These are phyloP conservation scores for Leucoma salicis DNA, from an alignment of 2,888 invertebrate genomes.

Conservation along the genomic window DNA sequence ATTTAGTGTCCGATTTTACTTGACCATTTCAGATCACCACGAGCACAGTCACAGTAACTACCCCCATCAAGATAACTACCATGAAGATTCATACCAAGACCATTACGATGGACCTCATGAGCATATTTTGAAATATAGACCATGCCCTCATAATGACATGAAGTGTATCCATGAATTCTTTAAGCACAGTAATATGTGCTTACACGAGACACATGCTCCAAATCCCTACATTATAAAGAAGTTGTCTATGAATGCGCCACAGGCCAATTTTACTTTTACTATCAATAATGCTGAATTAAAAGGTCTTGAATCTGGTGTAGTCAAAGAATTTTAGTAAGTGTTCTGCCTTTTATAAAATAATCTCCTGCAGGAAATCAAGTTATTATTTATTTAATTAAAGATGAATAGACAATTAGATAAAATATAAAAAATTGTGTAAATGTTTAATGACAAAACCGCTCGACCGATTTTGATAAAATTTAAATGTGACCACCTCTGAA, in stretches of 20 bases:
- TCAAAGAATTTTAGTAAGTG: slow-evolving; percentile 16
- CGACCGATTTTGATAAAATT: no score
- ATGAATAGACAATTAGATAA: no score
- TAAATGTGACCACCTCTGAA: no score
- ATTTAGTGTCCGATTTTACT: no score
- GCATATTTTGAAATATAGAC: slow-evolving; percentile 9
- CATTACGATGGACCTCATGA: background rate
- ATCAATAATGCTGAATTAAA: background rate
- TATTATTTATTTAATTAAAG: no score
- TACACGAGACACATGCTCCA: background rate
- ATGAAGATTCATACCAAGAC: background rate
- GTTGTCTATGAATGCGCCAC: background rate
- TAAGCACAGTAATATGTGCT: background rate
- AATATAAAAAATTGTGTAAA: no score
- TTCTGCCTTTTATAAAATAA: no score
- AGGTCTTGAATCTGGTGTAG: slow-evolving; percentile 3
- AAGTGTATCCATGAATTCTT: slow-evolving; percentile 15
- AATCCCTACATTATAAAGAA: slow-evolving; percentile 1
- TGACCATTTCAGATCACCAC: background rate
- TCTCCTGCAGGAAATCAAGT: no score
- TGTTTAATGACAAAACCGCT: no score
- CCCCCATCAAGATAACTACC: background rate
- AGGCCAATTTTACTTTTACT: background rate
- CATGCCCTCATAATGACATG: slow-evolving; percentile 12
- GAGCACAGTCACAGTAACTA: background rate